phyloP scores from a whole-genome alignment of 2,797 vertebrate species.

The Pipistrellus pipistrellus region DNA sequence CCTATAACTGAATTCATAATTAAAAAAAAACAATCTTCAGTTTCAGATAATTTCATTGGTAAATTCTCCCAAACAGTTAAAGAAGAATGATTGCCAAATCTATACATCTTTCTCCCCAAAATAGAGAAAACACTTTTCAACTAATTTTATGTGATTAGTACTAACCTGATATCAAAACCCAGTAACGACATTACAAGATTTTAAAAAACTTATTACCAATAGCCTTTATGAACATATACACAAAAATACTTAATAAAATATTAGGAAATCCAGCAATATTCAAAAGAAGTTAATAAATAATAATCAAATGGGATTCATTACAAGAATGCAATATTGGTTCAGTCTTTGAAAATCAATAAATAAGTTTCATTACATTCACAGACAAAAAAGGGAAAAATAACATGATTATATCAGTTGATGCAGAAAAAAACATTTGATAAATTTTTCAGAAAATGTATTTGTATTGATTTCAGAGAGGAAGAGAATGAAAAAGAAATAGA shows the following conservation, averaged over 20 bases:
- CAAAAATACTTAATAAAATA: constrained; percentile 39
- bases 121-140: neutral
- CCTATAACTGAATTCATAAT: constrained; percentile 12
- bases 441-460: no score
- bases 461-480: no score
- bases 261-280: neutral
- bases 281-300: neutral
- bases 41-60: neutral
- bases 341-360: constrained; percentile 24
- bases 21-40: neutral
- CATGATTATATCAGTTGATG: neutral
- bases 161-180: constrained; percentile 16
- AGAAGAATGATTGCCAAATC: neutral
- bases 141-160: neutral
- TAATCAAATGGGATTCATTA: neutral
- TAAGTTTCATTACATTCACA: neutral
- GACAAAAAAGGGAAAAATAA: neutral
- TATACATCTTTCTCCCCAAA: constrained; percentile 12
- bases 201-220: neutral
- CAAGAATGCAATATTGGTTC: neutral
- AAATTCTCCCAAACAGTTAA: constrained; percentile 42
- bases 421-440: neutral
- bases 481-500: no score
- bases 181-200: neutral
- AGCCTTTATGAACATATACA: neutral